Conservation (phyloP, 2,113 vertebrate genomes). For the Corydoras maculifer region DNA sequence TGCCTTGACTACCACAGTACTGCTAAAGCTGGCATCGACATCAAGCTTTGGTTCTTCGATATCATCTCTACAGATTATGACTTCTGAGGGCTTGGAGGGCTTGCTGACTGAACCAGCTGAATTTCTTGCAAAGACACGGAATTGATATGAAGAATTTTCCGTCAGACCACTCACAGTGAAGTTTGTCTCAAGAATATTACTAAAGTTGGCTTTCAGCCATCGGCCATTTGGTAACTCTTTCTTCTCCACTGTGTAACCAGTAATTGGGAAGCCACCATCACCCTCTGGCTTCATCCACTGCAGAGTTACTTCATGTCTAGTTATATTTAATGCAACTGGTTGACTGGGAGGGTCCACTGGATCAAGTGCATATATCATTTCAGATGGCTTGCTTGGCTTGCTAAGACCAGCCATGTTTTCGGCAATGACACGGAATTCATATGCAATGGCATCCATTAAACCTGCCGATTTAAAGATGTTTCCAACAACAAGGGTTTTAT, state of each 20-base stretch:
- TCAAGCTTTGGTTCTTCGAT: slow-evolving; percentile 87
- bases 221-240: slow-evolving; percentile 89
- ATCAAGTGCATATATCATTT: slow-evolving; percentile 81
- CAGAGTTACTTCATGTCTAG: slow-evolving; percentile 87
- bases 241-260: slow-evolving; percentile 91
- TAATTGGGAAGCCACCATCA: slow-evolving; percentile 95
- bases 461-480: slow-evolving; percentile 94
- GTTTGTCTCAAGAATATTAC: slow-evolving; percentile 88
- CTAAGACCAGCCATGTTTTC: slow-evolving; percentile 93
- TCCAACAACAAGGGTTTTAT: slow-evolving; percentile 81
- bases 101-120: slow-evolving; percentile 87
- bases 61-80: slow-evolving; percentile 89
- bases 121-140: slow-evolving; percentile 90
- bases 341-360: slow-evolving; percentile 89
- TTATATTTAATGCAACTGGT: slow-evolving; percentile 86
- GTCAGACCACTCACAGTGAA: slow-evolving; percentile 93
- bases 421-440: slow-evolving; percentile 92
- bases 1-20: slow-evolving; percentile 81
- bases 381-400: slow-evolving; percentile 91
- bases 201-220: slow-evolving; percentile 97
- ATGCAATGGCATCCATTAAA: slow-evolving; percentile 87
- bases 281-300: slow-evolving; percentile 93
- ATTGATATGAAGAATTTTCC: slow-evolving; percentile 91
- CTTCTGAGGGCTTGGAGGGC: slow-evolving; percentile 87
- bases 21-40: slow-evolving; percentile 84